These are phyloP conservation scores for Daboia siamensis DNA, from an alignment of 2,113 vertebrate species.

Conservation along the genomic window DNA sequence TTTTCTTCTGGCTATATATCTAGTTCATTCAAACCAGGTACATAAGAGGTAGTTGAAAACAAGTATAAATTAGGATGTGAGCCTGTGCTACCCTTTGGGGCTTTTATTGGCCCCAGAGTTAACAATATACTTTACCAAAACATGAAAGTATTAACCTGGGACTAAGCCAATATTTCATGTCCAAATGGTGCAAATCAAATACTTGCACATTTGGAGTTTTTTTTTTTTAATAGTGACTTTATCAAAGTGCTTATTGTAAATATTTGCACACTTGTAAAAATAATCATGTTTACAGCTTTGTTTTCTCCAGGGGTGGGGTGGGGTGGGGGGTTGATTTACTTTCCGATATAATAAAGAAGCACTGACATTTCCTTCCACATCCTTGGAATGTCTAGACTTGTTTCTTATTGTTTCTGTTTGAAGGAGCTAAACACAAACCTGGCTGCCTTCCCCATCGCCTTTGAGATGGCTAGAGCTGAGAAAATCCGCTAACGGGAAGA, in stretches of 20 bases:
- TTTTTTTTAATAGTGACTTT: background rate
- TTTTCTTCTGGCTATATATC: background rate
- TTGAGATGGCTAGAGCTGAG: constrained; percentile 86
- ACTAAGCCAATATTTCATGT: background rate
- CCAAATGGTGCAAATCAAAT: constrained; percentile 47
- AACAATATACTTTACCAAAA: background rate
- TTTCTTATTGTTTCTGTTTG: constrained; percentile 72
- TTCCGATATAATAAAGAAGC: constrained; percentile 62
- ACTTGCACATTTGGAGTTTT: constrained; percentile 4
- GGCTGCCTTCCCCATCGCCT: constrained; percentile 80
- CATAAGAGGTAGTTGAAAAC: background rate
- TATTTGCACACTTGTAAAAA: background rate
- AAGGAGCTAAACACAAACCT: constrained; percentile 87
- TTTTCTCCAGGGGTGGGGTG: constrained; percentile 16
- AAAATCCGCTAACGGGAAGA: constrained; percentile 89
- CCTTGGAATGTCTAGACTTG: constrained; percentile 66
- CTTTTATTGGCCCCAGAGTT: background rate
- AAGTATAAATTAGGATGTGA: background rate
- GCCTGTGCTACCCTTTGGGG: background rate
- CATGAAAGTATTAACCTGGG: background rate
- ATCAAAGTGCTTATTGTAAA: constrained; percentile 7
- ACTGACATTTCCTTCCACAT: constrained; percentile 52
- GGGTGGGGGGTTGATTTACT: constrained; percentile 54
- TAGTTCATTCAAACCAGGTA: background rate
- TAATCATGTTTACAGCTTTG: constrained; percentile 45